Percentiles rank a stretch among this genome's conserved stretches.
Conservation (phyloP, 2,888 invertebrate genomes). For the Lamellibrachia satsuma region DNA sequence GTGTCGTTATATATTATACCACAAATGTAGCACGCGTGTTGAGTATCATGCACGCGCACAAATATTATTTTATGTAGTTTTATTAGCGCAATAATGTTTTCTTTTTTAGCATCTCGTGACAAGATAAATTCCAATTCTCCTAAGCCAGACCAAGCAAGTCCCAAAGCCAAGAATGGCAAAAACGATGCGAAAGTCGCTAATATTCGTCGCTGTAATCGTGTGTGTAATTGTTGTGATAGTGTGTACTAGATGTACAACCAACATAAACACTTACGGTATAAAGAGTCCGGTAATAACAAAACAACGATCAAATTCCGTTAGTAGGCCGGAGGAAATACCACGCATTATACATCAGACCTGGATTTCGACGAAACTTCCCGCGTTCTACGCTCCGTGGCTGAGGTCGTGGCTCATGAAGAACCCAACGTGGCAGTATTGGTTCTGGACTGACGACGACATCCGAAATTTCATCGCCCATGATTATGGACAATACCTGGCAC, state of each 20-base stretch:
- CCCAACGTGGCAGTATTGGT: constrained; percentile 61
- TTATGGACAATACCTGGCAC: constrained; percentile 50
- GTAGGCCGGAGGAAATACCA: constrained; percentile 29
- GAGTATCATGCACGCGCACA: too few relatives aligned
- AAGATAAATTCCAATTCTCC: not conserved
- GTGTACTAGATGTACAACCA: not conserved
- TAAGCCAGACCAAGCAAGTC: not conserved
- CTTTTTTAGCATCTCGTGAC: not conserved
- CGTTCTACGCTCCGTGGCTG: constrained; percentile 46
- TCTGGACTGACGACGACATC: constrained; percentile 62
- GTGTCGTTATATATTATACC: too few relatives aligned
- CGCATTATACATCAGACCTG: constrained; percentile 41
- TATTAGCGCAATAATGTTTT: not conserved
- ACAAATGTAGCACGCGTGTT: too few relatives aligned
- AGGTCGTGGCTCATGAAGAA: constrained; percentile 54
- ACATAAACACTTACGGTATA: not conserved
- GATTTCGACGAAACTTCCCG: constrained; percentile 29
- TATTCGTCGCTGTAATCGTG: not conserved
- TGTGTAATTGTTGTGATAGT: not conserved
- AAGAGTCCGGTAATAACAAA: not conserved
- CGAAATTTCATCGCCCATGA: constrained; percentile 50
- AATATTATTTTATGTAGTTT: too few relatives aligned
- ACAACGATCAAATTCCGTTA: not conserved
- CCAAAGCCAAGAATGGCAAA: not conserved
- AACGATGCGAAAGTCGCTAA: not conserved